phyloP scores from a whole-genome alignment of 2,797 vertebrate species.

The Natrix natrix region DNA sequence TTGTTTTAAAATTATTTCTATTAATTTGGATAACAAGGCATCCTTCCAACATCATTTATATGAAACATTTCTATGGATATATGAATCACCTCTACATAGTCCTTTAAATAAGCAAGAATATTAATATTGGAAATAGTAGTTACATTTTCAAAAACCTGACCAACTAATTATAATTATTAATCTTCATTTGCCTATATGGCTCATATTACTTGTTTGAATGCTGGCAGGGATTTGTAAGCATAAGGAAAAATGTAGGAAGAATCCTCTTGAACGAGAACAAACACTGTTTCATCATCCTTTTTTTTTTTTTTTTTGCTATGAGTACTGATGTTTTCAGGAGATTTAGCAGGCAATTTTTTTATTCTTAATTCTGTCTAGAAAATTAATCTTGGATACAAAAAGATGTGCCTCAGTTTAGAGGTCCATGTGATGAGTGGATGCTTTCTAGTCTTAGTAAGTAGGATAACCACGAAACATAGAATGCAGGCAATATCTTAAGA shows the following conservation, averaged over 20 bases:
- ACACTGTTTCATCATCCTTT: too few relatives aligned
- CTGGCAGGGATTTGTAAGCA: background rate
- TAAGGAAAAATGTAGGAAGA: background rate
- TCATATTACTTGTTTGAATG: background rate
- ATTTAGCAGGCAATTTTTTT: background rate
- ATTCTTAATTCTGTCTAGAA: background rate
- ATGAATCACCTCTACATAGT: background rate
- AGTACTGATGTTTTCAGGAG: background rate
- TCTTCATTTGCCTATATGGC: background rate
- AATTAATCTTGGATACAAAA: background rate
- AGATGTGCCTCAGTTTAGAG: background rate
- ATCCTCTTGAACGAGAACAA: background rate
- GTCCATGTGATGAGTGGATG: background rate
- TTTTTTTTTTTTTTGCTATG: too few relatives aligned
- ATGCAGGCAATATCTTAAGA: background rate
- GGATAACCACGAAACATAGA: background rate
- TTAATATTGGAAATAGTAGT: background rate
- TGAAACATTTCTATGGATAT: background rate
- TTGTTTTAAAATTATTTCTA: background rate
- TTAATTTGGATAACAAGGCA: slow-evolving; percentile 3
- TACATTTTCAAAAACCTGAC: background rate
- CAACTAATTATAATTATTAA: background rate
- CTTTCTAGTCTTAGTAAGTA: background rate
- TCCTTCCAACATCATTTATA: background rate
- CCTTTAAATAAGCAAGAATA: background rate